Evolutionary conservation across 37 sponge, comb jelly and placozoan genomes (phyloP).

Genomic region (Halichondria panicea): DNA sequence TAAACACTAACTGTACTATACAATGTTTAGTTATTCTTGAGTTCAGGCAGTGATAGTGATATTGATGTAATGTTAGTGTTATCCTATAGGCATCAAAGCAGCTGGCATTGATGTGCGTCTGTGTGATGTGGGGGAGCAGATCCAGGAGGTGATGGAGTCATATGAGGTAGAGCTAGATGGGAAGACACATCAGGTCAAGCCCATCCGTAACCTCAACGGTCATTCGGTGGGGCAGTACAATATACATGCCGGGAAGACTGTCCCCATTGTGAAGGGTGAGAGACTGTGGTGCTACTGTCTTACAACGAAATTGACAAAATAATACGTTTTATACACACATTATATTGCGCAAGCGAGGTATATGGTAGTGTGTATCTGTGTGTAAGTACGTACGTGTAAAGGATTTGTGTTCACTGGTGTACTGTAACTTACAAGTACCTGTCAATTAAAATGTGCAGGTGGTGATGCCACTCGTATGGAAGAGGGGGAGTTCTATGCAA

Average conservation of each 20-base stretch:
- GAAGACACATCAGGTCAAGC: conserved; percentile 77
- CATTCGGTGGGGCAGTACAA: conserved; percentile 86
- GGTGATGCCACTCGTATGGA: conserved; percentile 94
- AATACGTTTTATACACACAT: too few relatives aligned
- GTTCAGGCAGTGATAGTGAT: too few relatives aligned
- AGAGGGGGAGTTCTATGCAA: conserved; percentile 98
- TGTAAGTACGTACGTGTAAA: too few relatives aligned
- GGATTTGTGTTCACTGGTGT: too few relatives aligned
- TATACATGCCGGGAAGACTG: conserved; percentile 98
- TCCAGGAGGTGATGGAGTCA: conserved; percentile 99
- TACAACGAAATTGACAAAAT: not conserved
- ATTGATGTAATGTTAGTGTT: too few relatives aligned
- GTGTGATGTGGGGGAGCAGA: conserved; percentile 93
- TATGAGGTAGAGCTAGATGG: conserved; percentile 97
- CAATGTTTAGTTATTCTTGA: too few relatives aligned
- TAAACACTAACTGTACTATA: too few relatives aligned
- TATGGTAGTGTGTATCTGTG: not conserved
- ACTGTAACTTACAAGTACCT: too few relatives aligned
- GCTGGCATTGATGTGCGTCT: conserved; percentile 96
- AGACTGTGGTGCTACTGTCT: not conserved
- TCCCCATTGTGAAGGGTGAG: conserved; percentile 93
- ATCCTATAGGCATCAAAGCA: conserved; percentile 68
- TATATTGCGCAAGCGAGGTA: too few relatives aligned
- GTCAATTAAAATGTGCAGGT: too few relatives aligned
- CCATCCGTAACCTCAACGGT: conserved; percentile 77